A percentile compares a stretch with the other conserved stretches of the same genome.
These are phyloP conservation scores for Paraplagusia blochii DNA, from an alignment of 2,113 vertebrate species.

Conservation along the genomic window DNA sequence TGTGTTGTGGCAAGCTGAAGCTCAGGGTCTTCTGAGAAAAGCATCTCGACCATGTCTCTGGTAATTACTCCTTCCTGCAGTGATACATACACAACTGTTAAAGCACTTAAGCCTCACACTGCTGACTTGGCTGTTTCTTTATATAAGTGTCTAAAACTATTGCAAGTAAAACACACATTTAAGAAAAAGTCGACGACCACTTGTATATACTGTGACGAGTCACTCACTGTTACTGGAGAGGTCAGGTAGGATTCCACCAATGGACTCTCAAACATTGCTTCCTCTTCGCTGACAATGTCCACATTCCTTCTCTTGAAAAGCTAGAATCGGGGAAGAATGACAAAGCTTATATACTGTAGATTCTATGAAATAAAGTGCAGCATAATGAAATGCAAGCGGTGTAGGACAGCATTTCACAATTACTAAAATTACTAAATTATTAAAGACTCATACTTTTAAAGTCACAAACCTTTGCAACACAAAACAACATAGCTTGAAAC, in stretches of 20 bases:
- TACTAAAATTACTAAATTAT: too few species aligned
- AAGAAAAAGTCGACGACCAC: not conserved
- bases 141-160: not conserved
- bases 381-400: too few species aligned
- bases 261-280: slow-evolving; percentile 87
- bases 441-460: too few species aligned
- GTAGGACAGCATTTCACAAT: too few species aligned
- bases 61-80: slow-evolving; percentile 93
- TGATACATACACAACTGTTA: not conserved
- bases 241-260: slow-evolving; percentile 87
- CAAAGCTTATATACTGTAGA: too few species aligned
- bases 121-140: not conserved
- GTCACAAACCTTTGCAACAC: too few species aligned
- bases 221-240: slow-evolving; percentile 83
- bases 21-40: slow-evolving; percentile 95
- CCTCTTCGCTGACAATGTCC: slow-evolving; percentile 89
- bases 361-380: too few species aligned
- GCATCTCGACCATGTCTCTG: slow-evolving; percentile 96
- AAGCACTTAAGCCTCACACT: not conserved
- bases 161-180: not conserved
- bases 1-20: slow-evolving; percentile 93
- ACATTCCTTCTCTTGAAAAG: slow-evolving; percentile 98
- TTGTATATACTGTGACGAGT: not conserved
- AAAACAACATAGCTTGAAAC: too few species aligned
- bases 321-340: slow-evolving; percentile 61